Evolutionary conservation across 2,113 vertebrate genomes (phyloP).

Genomic region (Rynchops niger): DNA sequence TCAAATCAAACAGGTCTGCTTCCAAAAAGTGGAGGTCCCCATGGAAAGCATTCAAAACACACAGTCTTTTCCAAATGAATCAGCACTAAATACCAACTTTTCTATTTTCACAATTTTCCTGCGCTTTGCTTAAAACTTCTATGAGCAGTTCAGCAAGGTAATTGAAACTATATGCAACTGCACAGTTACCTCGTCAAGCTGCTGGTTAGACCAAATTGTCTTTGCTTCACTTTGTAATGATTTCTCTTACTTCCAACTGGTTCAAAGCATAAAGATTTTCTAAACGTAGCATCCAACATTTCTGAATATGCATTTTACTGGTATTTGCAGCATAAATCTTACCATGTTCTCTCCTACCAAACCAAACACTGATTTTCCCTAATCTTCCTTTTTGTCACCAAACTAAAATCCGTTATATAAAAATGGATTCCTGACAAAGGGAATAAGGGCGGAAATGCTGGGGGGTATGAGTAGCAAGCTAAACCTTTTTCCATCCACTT

Average conservation of each 20-base stretch:
- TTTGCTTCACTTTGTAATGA: neutral
- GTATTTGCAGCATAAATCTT: neutral
- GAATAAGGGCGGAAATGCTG: neutral
- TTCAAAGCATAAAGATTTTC: neutral
- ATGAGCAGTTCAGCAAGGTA: neutral
- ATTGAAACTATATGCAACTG: neutral
- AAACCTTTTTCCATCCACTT: conserved; percentile 2
- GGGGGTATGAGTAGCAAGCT: neutral
- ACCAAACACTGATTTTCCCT: neutral
- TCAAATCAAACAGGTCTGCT: neutral
- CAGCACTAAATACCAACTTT: neutral
- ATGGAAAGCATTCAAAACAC: neutral
- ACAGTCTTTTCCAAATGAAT: neutral
- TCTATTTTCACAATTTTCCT: neutral
- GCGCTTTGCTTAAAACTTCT: neutral
- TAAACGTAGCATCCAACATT: neutral
- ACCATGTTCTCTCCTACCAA: neutral
- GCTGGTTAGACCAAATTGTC: neutral
- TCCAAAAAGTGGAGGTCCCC: neutral
- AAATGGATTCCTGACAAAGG: neutral
- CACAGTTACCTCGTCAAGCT: neutral
- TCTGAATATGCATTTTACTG: neutral
- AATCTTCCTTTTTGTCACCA: neutral
- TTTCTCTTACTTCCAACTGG: neutral
- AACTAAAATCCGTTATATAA: neutral